Evolutionary conservation across 2,888 invertebrate species (phyloP).

Genomic region (Chorisops tibialis): DNA sequence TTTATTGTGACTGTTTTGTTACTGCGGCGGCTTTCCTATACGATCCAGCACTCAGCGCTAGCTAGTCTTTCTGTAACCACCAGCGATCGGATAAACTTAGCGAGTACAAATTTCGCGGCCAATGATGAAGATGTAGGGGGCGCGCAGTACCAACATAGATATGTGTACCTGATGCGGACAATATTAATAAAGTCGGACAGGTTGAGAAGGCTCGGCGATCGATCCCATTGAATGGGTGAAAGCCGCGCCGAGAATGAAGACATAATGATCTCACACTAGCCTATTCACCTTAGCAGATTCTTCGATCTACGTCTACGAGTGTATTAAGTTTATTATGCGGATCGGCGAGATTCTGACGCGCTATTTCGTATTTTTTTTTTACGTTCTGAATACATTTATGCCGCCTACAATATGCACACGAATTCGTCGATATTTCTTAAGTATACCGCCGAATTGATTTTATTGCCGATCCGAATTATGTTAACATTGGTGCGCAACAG

Average conservation of each 20-base stretch:
- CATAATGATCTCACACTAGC: conserved; percentile 32
- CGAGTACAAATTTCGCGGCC: conserved; percentile 17
- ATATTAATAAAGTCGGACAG: conserved; percentile 16
- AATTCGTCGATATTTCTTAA: conserved; percentile 17
- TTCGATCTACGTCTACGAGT: too few species aligned
- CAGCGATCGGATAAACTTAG: conserved; percentile 4
- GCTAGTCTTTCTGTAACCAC: too few species aligned
- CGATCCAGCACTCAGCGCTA: too few species aligned
- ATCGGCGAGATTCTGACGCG: too few species aligned
- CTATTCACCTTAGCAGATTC: neutral
- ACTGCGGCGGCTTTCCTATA: too few species aligned
- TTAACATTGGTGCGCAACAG: conserved; percentile 33
- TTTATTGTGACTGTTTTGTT: too few species aligned
- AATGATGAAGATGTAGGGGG: conserved; percentile 17
- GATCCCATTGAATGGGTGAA: conserved; percentile 16
- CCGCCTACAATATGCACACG: neutral
- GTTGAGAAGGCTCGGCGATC: neutral
- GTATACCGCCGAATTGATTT: conserved; percentile 29
- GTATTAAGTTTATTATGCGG: too few species aligned
- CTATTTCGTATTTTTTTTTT: too few species aligned
- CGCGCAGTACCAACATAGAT: neutral
- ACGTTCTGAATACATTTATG: too few species aligned
- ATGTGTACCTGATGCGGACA: neutral
- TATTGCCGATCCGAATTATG: conserved; percentile 32
- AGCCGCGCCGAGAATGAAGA: conserved; percentile 31